A percentile compares a stretch with the other conserved stretches of the same genome.
Evolutionary conservation across 2,888 invertebrate genomes (phyloP).

Genomic region (Morinoia aosen): DNA sequence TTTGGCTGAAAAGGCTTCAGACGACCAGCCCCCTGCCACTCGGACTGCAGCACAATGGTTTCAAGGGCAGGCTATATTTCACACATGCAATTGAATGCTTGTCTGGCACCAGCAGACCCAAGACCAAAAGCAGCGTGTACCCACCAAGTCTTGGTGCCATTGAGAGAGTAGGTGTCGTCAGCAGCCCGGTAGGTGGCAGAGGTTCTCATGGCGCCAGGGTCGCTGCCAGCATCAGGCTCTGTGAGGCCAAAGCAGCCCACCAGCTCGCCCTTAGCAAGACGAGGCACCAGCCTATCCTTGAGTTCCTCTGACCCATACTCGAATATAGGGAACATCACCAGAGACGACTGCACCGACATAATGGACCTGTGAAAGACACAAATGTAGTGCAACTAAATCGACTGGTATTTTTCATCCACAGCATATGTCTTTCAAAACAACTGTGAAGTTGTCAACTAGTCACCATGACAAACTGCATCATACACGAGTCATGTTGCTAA

Average conservation of each 20-base stretch:
- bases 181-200: constrained; percentile 86
- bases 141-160: constrained; percentile 92
- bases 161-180: constrained; percentile 86
- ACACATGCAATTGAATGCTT: too few relatives aligned
- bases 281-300: constrained; percentile 88
- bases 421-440: neutral
- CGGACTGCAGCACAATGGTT: too few relatives aligned
- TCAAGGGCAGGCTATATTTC: too few relatives aligned
- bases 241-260: constrained; percentile 53
- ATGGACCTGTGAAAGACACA: constrained; percentile 77
- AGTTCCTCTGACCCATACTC: constrained; percentile 90
- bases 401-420: neutral
- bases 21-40: too few relatives aligned
- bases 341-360: constrained; percentile 96
- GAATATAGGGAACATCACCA: constrained; percentile 95
- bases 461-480: too few relatives aligned
- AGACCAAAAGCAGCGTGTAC: constrained; percentile 39
- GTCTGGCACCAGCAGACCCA: too few relatives aligned
- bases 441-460: too few relatives aligned
- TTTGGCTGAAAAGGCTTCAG: too few relatives aligned
- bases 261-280: constrained; percentile 75
- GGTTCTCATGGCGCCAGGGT: constrained; percentile 82
- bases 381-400: neutral
- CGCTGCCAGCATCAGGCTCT: constrained; percentile 55
- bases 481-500: too few relatives aligned